Evolutionary conservation across 2,888 invertebrate genomes (phyloP).

Genomic region (Seira ritae): DNA sequence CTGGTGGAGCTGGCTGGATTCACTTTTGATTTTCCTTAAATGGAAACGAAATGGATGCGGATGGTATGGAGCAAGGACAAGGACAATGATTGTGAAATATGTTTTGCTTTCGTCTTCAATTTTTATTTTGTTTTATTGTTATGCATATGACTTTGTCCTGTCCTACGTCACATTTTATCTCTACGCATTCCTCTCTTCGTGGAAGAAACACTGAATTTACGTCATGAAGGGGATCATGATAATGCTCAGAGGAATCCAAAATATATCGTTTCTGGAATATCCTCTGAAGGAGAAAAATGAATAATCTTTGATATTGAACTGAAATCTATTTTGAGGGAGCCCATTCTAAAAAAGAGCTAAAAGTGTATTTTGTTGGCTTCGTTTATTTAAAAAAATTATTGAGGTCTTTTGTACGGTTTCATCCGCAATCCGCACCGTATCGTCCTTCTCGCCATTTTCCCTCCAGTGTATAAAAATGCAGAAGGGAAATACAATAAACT

Average conservation of each 20-base stretch:
- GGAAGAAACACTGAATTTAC: too few relatives aligned
- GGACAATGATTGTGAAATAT: background rate
- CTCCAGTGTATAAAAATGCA: background rate
- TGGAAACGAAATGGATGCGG: background rate
- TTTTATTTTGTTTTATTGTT: conserved; percentile 11
- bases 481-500: background rate
- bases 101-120: background rate
- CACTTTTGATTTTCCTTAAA: background rate
- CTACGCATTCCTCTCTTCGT: too few relatives aligned
- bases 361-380: background rate
- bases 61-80: background rate
- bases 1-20: background rate
- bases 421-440: background rate
- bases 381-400: background rate
- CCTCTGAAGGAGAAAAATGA: too few relatives aligned
- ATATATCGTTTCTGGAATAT: too few relatives aligned
- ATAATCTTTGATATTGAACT: too few relatives aligned
- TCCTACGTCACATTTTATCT: too few relatives aligned
- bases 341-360: background rate
- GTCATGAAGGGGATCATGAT: too few relatives aligned
- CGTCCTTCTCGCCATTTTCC: too few relatives aligned
- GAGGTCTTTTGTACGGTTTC: background rate
- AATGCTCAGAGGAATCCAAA: too few relatives aligned
- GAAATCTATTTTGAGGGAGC: too few relatives aligned
- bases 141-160: background rate